Evolutionary conservation across 2,888 invertebrate species (phyloP).

Genomic region (Macaria liturata): DNA sequence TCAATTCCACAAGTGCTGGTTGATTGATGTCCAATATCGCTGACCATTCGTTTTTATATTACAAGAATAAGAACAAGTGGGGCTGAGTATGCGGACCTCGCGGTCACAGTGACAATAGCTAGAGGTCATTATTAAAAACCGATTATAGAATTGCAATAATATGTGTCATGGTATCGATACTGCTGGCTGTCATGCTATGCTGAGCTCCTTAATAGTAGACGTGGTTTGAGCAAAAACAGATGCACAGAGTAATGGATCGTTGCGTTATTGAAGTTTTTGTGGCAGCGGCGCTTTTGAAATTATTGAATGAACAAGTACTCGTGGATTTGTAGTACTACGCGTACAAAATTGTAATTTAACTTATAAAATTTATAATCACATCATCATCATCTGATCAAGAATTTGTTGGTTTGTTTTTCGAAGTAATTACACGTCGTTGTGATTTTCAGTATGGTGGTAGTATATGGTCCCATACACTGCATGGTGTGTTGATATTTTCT

Average conservation of each 20-base stretch:
- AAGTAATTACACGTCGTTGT: too few relatives aligned
- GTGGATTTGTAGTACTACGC: too few relatives aligned
- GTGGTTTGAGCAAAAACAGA: constrained; percentile 25
- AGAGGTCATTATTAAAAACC: constrained; percentile 59
- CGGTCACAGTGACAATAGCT: constrained; percentile 60
- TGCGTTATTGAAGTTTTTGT: not conserved
- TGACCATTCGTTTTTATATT: constrained; percentile 70
- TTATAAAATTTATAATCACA: too few relatives aligned
- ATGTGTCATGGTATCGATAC: constrained; percentile 71
- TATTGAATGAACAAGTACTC: too few relatives aligned
- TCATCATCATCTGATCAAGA: too few relatives aligned
- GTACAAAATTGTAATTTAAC: too few relatives aligned
- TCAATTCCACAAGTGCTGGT: constrained; percentile 50
- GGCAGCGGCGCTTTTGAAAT: too few relatives aligned
- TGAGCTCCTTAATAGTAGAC: constrained; percentile 19
- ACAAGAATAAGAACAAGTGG: constrained; percentile 65
- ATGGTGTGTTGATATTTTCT: too few relatives aligned
- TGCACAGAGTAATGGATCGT: constrained; percentile 22
- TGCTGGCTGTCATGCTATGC: constrained; percentile 47
- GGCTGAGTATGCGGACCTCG: constrained; percentile 63
- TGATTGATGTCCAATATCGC: constrained; percentile 64
- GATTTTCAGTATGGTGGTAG: too few relatives aligned
- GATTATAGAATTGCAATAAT: constrained; percentile 57
- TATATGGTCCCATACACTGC: too few relatives aligned
- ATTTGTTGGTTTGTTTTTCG: too few relatives aligned